phyloP scores from a whole-genome alignment of 2,888 invertebrate species.

The Acrobasis consociella region DNA sequence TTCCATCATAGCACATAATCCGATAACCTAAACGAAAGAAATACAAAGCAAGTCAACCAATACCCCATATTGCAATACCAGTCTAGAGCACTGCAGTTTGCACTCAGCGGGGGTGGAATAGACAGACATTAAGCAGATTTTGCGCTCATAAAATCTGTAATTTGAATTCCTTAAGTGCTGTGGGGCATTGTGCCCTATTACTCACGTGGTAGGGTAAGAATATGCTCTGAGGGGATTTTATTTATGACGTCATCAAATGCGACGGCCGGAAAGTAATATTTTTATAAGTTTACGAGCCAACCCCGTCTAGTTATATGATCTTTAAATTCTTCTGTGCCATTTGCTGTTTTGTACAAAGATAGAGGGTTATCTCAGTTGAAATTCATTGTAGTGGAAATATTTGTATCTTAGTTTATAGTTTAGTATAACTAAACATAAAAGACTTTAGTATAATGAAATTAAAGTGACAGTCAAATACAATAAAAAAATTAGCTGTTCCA shows the following conservation, averaged over 20 bases:
- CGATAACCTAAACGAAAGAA: background rate
- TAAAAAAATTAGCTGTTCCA: too few relatives aligned
- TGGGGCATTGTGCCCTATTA: conserved; percentile 46
- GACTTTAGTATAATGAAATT: too few relatives aligned
- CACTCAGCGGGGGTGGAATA: conserved; percentile 33
- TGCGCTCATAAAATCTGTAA: conserved; percentile 75
- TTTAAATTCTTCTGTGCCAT: conserved; percentile 17
- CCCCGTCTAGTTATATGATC: conserved; percentile 15
- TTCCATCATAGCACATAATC: background rate
- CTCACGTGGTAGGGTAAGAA: conserved; percentile 42
- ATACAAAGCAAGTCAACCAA: background rate
- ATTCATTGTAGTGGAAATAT: background rate
- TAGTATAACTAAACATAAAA: too few relatives aligned
- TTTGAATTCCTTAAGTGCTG: conserved; percentile 76
- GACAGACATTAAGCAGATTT: conserved; percentile 74
- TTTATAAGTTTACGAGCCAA: conserved; percentile 26
- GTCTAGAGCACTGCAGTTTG: conserved; percentile 26
- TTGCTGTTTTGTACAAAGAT: background rate
- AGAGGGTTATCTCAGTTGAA: background rate
- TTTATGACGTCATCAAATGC: conserved; percentile 62
- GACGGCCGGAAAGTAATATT: conserved; percentile 49
- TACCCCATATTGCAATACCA: background rate
- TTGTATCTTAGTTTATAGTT: too few relatives aligned
- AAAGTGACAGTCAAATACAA: too few relatives aligned
- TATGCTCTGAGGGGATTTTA: conserved; percentile 50